Percentiles rank a stretch among this genome's conserved stretches.
phyloP scores from a whole-genome alignment of 1,140 invertebrate species.

The Neuroterus valhalla region DNA sequence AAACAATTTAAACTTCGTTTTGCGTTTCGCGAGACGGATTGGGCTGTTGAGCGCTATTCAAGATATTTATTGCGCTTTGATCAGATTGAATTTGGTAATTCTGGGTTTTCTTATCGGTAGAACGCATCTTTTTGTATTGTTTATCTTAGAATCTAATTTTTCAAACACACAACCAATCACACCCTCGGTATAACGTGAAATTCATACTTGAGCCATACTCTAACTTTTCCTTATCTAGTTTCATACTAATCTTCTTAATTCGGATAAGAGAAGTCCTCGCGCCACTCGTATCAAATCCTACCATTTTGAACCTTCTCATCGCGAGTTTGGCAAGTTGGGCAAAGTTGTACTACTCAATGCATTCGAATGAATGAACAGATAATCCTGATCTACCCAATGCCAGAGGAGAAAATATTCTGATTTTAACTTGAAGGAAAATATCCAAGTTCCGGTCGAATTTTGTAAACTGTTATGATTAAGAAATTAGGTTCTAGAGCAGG shows the following conservation, averaged over 20 bases:
- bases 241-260: constrained; percentile 66
- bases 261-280: constrained; percentile 73
- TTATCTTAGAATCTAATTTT: constrained; percentile 43
- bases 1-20: constrained; percentile 67
- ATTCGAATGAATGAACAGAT: constrained; percentile 38
- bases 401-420: no score
- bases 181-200: constrained; percentile 37
- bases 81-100: constrained; percentile 17
- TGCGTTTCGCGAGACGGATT: constrained; percentile 59
- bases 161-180: constrained; percentile 26
- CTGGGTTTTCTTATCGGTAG: not conserved
- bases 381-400: not conserved
- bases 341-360: constrained; percentile 67
- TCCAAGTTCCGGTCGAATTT: no score
- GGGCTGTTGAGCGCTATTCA: constrained; percentile 39
- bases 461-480: no score
- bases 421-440: no score
- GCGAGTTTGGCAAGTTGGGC: constrained; percentile 74
- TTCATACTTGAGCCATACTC: constrained; percentile 56
- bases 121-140: constrained; percentile 27
- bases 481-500: no score
- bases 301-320: constrained; percentile 36
- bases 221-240: constrained; percentile 46
- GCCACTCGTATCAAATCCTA: constrained; percentile 47
- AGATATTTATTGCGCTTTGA: constrained; percentile 40